phyloP scores from a whole-genome alignment of 2,113 vertebrate species.

The Genyomyrus donnyi region DNA sequence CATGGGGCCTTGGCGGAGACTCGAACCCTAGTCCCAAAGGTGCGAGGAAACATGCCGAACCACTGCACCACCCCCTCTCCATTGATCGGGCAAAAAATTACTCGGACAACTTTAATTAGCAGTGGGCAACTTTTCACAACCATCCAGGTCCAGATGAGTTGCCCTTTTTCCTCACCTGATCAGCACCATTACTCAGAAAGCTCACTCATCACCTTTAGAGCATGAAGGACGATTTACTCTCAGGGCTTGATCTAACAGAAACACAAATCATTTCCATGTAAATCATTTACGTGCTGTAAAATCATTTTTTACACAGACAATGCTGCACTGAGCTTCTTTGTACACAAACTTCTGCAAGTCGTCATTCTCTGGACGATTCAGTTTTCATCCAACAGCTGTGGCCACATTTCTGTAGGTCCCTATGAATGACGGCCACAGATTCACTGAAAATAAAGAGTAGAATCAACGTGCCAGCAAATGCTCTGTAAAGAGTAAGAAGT shows the following conservation, averaged over 20 bases:
- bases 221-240: neutral
- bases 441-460: neutral
- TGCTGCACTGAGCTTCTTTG: neutral
- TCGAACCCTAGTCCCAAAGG: neutral
- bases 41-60: neutral
- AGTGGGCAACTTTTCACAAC: neutral
- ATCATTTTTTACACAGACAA: neutral
- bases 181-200: neutral
- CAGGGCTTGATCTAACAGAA: neutral
- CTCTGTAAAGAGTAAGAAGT: neutral
- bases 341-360: neutral
- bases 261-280: neutral
- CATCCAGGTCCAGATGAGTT: neutral
- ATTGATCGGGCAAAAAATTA: neutral
- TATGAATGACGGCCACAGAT: neutral
- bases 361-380: neutral
- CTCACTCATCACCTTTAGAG: neutral
- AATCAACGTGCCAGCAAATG: neutral
- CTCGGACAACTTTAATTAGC: neutral
- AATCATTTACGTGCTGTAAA: neutral
- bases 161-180: neutral
- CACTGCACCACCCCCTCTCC: neutral
- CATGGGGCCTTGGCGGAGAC: neutral
- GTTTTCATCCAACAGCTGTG: neutral
- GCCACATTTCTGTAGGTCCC: neutral